A percentile compares a stretch with the other conserved stretches of the same genome.
These are phyloP conservation scores for Monomorium pharaonis DNA, from an alignment of 1,140 invertebrate genomes.

Conservation along the genomic window DNA sequence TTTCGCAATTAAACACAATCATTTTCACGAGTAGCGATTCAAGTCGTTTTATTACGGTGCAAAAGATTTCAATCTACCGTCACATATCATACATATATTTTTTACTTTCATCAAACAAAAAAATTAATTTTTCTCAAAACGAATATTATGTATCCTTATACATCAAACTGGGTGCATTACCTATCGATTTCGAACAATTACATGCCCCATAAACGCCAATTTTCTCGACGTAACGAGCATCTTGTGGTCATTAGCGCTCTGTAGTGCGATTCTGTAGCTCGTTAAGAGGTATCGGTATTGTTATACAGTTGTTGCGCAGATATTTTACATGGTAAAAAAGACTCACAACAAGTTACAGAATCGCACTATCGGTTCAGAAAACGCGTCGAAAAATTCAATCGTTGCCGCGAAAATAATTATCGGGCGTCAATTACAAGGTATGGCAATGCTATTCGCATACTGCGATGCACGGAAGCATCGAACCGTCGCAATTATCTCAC, in stretches of 20 bases:
- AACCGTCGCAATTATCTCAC: slow-evolving; percentile 36
- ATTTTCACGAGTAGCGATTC: not conserved
- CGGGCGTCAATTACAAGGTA: slow-evolving; percentile 12
- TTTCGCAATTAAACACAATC: not conserved
- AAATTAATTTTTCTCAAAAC: slow-evolving; percentile 1
- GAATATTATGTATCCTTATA: not conserved
- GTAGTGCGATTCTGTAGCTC: no score
- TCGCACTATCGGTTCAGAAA: not conserved
- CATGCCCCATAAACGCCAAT: not conserved
- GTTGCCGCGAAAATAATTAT: slow-evolving; percentile 30
- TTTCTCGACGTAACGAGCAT: not conserved
- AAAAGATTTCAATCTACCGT: not conserved
- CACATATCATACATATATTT: not conserved
- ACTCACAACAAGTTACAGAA: no score
- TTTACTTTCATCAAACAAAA: no score
- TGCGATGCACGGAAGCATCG: slow-evolving; percentile 22
- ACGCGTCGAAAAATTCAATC: slow-evolving; percentile 14
- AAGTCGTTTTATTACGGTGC: not conserved
- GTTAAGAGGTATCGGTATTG: no score
- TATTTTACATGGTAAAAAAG: no score
- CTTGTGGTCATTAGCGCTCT: slow-evolving; percentile 1
- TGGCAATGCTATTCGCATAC: slow-evolving; percentile 27
- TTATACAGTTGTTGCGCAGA: no score
- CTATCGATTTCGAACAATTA: slow-evolving; percentile 38
- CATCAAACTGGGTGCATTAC: not conserved